phyloP scores from a whole-genome alignment of 2,113 vertebrate species.

The Catharus fuscescens region DNA sequence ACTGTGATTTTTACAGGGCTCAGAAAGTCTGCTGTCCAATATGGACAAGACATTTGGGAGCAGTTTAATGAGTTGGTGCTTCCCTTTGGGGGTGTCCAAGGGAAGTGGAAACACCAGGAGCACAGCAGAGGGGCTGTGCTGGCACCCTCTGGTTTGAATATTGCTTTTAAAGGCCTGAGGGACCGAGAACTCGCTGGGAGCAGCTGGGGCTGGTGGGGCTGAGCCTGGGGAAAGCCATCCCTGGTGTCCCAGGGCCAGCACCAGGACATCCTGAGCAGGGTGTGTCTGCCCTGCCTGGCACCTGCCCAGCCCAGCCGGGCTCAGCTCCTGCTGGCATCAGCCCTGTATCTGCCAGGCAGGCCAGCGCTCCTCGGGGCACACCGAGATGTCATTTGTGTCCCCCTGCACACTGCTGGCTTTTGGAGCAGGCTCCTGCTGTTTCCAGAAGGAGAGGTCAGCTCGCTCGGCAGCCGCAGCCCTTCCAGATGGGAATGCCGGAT shows the following conservation, averaged over 20 bases:
- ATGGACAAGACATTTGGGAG: constrained; percentile 16
- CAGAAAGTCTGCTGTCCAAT: not conserved
- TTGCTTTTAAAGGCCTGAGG: not conserved
- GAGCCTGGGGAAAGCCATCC: not conserved
- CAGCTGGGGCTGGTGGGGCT: rapidly evolving
- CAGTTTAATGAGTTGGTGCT: constrained; percentile 29
- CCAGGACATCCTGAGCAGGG: not conserved
- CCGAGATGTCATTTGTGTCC: not conserved
- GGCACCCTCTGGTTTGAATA: not conserved
- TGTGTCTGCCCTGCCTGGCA: not conserved
- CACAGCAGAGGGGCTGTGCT: not conserved
- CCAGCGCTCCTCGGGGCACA: not conserved
- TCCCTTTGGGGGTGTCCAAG: not conserved
- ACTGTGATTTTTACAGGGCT: constrained; percentile 27
- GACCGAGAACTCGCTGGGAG: rapidly evolving
- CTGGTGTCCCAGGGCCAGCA: rapidly evolving
- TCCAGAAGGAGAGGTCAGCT: not conserved
- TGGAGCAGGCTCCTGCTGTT: not conserved
- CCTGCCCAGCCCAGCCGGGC: not conserved
- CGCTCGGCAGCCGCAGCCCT: not conserved
- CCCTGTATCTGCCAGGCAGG: not conserved
- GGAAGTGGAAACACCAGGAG: constrained; percentile 12
- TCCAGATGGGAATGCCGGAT: not conserved
- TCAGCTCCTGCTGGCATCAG: not conserved
- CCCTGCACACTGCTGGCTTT: not conserved